Evolutionary conservation across 1,140 invertebrate genomes (phyloP).

Genomic region (Trinorchestia longiramus): DNA sequence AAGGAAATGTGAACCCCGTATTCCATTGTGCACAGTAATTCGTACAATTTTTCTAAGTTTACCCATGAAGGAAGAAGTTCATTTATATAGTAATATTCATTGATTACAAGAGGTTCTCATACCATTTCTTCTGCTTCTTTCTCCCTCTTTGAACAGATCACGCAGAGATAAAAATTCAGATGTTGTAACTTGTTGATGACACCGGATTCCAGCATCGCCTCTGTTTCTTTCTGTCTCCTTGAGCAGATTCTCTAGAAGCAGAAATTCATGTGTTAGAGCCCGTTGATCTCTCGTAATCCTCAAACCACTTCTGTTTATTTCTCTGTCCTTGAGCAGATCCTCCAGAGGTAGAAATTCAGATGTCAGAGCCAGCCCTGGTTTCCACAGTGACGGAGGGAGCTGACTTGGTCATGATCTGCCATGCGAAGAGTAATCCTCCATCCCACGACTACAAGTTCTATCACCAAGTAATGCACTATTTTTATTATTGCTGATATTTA

Average conservation of each 20-base stretch:
- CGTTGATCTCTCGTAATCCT: background rate
- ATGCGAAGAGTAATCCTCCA: slow-evolving; percentile 2
- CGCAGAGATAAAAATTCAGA: slow-evolving; percentile 3
- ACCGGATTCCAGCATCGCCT: too few species aligned
- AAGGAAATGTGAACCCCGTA: too few species aligned
- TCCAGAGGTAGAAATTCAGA: slow-evolving; percentile 27
- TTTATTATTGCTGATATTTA: background rate
- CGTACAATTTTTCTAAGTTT: background rate
- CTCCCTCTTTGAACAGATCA: background rate
- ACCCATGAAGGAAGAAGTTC: background rate
- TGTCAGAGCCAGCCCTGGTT: slow-evolving; percentile 15
- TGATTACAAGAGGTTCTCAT: background rate
- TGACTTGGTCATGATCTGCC: slow-evolving; percentile 46
- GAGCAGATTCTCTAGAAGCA: too few species aligned
- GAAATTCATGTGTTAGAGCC: background rate
- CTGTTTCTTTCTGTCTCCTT: too few species aligned
- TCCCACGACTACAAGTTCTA: slow-evolving; percentile 39
- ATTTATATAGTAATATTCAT: background rate
- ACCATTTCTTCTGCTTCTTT: background rate
- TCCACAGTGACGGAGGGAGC: slow-evolving; percentile 37
- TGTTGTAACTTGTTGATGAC: too few species aligned
- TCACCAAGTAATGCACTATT: background rate
- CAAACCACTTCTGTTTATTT: too few species aligned
- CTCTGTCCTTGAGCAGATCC: slow-evolving; percentile 32
- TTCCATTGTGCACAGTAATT: too few species aligned